Conservation (phyloP, 2,113 vertebrate species). For the Progne subis region DNA sequence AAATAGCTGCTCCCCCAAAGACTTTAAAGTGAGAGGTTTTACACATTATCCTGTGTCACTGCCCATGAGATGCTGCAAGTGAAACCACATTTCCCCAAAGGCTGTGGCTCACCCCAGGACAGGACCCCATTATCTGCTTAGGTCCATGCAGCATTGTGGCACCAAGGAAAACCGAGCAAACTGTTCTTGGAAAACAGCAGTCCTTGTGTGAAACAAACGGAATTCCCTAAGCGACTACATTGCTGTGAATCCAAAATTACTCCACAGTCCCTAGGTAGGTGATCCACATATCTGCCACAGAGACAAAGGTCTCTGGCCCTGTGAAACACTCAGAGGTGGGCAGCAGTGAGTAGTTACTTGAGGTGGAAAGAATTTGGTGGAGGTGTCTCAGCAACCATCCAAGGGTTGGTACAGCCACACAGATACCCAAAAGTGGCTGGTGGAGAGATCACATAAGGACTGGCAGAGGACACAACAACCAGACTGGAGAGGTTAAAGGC, state of each 20-base stretch:
- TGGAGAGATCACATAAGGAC: background rate
- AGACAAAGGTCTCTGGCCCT: background rate
- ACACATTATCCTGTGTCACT: background rate
- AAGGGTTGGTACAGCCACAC: background rate
- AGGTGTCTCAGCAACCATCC: background rate
- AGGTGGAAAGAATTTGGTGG: background rate
- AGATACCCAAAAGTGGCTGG: rapidly evolving
- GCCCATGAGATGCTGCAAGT: rapidly evolving
- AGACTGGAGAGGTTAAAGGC: background rate
- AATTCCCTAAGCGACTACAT: background rate
- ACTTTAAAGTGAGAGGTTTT: background rate
- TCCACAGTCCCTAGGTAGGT: background rate
- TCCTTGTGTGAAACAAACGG: background rate
- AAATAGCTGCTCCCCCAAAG: background rate
- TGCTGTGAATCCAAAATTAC: background rate
- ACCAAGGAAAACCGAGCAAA: background rate
- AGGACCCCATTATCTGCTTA: background rate
- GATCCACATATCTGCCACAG: background rate
- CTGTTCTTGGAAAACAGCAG: background rate
- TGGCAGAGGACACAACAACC: background rate
- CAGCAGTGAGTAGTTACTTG: background rate
- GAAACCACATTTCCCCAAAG: background rate
- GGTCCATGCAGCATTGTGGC: background rate
- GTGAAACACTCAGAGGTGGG: background rate
- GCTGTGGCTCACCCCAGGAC: background rate